These are phyloP conservation scores for Gerris buenoi DNA, from an alignment of 1,140 invertebrate species.

Conservation along the genomic window DNA sequence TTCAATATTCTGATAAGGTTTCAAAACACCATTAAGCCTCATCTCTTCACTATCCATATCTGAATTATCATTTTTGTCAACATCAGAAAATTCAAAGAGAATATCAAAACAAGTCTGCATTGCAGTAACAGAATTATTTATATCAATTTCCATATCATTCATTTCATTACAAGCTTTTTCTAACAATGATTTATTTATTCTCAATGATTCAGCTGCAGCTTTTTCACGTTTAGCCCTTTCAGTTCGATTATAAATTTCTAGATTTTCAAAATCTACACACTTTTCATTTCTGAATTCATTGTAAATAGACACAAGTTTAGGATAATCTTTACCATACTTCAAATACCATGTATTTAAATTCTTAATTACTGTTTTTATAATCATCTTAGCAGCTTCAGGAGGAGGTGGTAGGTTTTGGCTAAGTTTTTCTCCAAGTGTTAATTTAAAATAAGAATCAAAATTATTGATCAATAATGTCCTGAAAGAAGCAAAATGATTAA, in stretches of 20 bases:
- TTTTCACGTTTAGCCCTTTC: constrained; percentile 10
- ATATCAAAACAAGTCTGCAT: constrained; percentile 26
- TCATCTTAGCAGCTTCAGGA: constrained; percentile 29
- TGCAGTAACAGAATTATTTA: constrained; percentile 21
- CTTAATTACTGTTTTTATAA: constrained; percentile 33
- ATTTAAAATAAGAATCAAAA: constrained; percentile 35
- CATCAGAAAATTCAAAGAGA: constrained; percentile 25
- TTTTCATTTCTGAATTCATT: constrained; percentile 36
- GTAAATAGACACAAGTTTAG: constrained; percentile 33
- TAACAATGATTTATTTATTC: constrained; percentile 12
- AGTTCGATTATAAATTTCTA: constrained; percentile 11
- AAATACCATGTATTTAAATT: constrained; percentile 36
- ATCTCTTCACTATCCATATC: constrained; percentile 2
- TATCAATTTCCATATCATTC: constrained; percentile 22
- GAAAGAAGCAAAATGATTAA: constrained; percentile 38
- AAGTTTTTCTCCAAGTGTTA: constrained; percentile 32
- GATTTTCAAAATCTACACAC: constrained; percentile 27
- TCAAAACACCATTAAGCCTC: constrained; percentile 5
- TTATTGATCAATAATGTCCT: constrained; percentile 34
- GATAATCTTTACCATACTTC: constrained; percentile 35
- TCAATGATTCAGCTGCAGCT: background rate
- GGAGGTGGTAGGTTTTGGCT: constrained; percentile 36
- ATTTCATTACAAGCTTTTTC: constrained; percentile 10
- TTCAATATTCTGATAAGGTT: background rate
- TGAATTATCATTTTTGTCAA: constrained; percentile 19